Conservation (phyloP, 2,888 invertebrate species). For the Rhaphigaster nebulosa region DNA sequence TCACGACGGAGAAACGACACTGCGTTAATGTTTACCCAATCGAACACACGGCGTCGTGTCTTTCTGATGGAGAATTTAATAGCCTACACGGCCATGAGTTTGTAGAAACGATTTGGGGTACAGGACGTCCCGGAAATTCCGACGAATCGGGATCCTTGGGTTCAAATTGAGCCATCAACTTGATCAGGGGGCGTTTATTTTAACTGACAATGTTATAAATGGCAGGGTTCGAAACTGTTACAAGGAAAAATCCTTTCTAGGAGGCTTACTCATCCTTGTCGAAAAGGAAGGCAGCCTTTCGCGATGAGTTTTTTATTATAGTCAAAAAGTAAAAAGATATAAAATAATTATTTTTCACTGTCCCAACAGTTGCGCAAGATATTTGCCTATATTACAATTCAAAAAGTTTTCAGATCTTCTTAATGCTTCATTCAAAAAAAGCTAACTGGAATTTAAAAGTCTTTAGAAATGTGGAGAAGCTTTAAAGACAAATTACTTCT, state of each 20-base stretch:
- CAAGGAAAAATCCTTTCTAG: conserved; percentile 34
- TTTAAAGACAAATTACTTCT: no score
- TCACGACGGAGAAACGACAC: background rate
- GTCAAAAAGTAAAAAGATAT: no score
- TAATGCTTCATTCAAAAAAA: no score
- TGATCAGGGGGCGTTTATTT: conserved; percentile 23
- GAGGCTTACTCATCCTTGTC: background rate
- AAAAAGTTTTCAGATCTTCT: no score
- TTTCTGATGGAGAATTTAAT: background rate
- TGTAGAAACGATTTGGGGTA: conserved; percentile 6
- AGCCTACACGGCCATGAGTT: background rate
- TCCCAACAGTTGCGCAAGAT: no score
- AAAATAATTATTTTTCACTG: no score
- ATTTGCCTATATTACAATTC: no score
- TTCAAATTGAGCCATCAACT: conserved; percentile 30
- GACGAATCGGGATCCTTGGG: conserved; percentile 10
- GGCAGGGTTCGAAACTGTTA: background rate
- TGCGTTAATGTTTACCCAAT: conserved; percentile 31
- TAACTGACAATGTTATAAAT: conserved; percentile 35
- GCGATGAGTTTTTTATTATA: background rate
- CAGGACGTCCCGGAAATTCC: conserved; percentile 25
- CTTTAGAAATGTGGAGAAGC: no score
- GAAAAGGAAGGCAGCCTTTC: background rate
- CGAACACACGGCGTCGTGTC: background rate
- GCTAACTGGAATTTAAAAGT: no score